These are phyloP conservation scores for Archips crataeganus DNA, from an alignment of 2,888 invertebrate species.

Conservation along the genomic window DNA sequence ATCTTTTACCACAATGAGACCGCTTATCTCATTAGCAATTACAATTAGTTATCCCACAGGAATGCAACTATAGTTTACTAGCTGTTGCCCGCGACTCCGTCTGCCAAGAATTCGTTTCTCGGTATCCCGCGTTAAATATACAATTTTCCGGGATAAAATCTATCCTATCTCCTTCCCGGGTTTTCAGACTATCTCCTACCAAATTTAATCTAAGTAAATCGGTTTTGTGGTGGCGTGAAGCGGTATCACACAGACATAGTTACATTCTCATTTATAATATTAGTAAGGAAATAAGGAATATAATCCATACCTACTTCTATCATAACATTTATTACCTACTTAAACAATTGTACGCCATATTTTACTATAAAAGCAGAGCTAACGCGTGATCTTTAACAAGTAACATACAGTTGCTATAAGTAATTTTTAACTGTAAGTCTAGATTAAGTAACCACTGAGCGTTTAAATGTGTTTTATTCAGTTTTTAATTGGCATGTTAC, in stretches of 20 bases:
- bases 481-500: not conserved
- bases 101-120: too few species aligned
- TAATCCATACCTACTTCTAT: not conserved
- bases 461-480: conserved; percentile 6
- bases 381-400: not conserved
- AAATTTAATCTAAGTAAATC: too few species aligned
- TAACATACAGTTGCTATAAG: conserved; percentile 4
- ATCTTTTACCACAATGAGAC: not conserved
- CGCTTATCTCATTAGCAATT: not conserved
- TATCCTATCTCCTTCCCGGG: too few species aligned
- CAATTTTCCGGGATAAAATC: too few species aligned
- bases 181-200: too few species aligned
- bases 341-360: not conserved
- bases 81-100: too few species aligned
- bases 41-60: conserved; percentile 4
- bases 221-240: too few species aligned
- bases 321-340: not conserved
- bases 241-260: too few species aligned
- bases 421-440: conserved; percentile 1
- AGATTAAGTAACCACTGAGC: not conserved
- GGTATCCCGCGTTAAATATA: too few species aligned
- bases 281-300: too few species aligned
- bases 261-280: too few species aligned
- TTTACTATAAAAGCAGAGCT: not conserved
- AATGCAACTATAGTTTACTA: not conserved